Evolutionary conservation across 1,140 invertebrate genomes (phyloP).

Genomic region (Leptopilina boulardi): DNA sequence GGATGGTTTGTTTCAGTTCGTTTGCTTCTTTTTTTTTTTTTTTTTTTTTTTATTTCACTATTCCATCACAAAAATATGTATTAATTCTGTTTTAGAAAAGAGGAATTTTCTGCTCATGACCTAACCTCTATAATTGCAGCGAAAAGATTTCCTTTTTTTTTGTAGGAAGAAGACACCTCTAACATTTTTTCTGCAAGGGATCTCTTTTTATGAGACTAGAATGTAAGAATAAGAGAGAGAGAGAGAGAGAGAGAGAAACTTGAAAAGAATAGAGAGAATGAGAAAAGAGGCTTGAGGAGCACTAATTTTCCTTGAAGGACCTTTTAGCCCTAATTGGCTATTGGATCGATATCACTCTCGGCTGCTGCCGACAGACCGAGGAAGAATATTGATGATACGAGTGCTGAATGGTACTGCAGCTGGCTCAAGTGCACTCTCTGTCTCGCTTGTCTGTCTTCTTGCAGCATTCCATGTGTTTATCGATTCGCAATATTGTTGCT

Average conservation of each 20-base stretch:
- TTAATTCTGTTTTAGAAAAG: not conserved
- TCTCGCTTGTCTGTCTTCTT: conserved; percentile 47
- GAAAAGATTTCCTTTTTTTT: not conserved
- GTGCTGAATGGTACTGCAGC: conserved; percentile 58
- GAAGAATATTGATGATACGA: conserved; percentile 61
- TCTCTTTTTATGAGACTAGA: conserved; percentile 10
- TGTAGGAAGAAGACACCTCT: not conserved
- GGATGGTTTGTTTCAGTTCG: not conserved
- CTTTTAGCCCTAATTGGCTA: conserved; percentile 75
- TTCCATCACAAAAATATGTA: not conserved
- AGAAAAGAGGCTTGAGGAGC: conserved; percentile 50
- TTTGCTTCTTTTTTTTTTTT: no score
- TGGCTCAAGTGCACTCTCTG: conserved; percentile 50
- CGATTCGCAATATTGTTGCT: conserved; percentile 3
- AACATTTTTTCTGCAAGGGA: not conserved
- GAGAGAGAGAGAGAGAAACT: conserved; percentile 37
- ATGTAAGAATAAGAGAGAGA: conserved; percentile 44
- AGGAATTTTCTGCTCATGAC: not conserved
- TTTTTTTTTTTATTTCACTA: not conserved
- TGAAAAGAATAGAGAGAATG: conserved; percentile 44
- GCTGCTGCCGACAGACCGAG: conserved; percentile 59
- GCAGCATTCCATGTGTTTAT: conserved; percentile 30
- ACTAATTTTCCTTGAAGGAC: conserved; percentile 68
- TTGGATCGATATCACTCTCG: conserved; percentile 72
- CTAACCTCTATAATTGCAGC: conserved; percentile 12